Base-by-base conservation (phyloP, 2,113 vertebrate genomes). In the Amphiprion percula region DNA sequence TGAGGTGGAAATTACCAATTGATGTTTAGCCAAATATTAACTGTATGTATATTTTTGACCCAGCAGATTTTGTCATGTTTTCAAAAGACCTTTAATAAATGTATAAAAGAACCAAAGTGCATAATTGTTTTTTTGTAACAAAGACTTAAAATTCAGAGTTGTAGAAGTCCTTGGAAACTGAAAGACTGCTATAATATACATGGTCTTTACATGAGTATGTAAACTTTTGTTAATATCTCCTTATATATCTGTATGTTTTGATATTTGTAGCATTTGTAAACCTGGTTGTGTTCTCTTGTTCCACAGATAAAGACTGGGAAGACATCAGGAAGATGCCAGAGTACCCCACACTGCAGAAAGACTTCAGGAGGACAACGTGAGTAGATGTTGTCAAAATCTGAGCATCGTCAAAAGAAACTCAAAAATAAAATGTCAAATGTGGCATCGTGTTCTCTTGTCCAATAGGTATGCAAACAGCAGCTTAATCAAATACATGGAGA, bases 261-360 rank as follows among this genome's bases (percentile, higher is more conserved):
- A 37, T 37, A 37, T 37, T 44, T 44, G 3, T 44, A 44, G 41
- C 41, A 44, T 44, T 72, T 2, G 1, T 44, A 4, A 46, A 8
- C 10, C 21, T 16, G 37, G 1, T 15, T 59, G 8, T 55, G 3
- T 67, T 10, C 5, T 19, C 58, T 44, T 81, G 12, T 88, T 82
- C 28, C 11, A 61, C 94, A 99, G 98, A 99, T 95, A 99, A 99
- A 94, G 98, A 99, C 86, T 99, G 98, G 98, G 98, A 99, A 91
- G 98, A 99, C 92, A 99, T 99, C 79, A 93, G 98, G 80, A 99
- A 99, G 91, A 99, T 99, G 98, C 98, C 98, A n/a, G 98, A 99
- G 90, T 99, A 99, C 86, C 97, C 98, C 9, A 99, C 98, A 23
- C 96, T 99, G 90, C 98, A 99, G 86, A 99, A 99, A 77, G 97